Base-by-base conservation (phyloP, 92 coral and sea anemone species). In the Actinernus sp. region DNA sequence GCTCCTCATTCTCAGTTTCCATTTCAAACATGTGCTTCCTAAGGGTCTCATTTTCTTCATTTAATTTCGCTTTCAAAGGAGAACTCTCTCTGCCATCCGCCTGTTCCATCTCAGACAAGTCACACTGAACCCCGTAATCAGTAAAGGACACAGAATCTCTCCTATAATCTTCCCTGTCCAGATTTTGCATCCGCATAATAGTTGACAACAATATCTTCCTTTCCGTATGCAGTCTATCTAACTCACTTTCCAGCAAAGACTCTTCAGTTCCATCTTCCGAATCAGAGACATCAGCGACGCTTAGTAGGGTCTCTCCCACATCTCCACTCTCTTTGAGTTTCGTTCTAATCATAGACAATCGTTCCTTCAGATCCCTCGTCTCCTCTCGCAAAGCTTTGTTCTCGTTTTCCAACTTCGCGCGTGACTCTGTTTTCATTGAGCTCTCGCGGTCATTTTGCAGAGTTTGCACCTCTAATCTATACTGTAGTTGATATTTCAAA, bases 191-290 rank as follows among this genome's bases (percentile, higher is more conserved):
- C 63, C 73, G 71, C 76, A 74, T 61, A 18, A 90, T 71, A 7
- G 97, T 81, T 25, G 92, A 72, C 33, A 90, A 86, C n/a, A 90
- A 78, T 32, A 90, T 84, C 55, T 90, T 86, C 40, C 97, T 70
- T 49, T 90, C 97, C 51, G 49, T 86, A 45, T 85, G 65, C 16
- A 90, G 43, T 18, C 75, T 68, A 9, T 49, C 88, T 17, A 86
- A 69, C n/a, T 90, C 92, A 0, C 64, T 73, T 56, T 81, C 81
- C 11, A 45, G 10, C 5, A 17, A 45, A 44, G 73, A 51, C 23
- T 47, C 58, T 18, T 63, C 84, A 23, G 30, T 47, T 2, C 68
- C 65, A 11, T 28, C 83, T 2, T 73, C 74, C 2, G 68, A 65
- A 44, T 46, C 27, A 22, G 70, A 51, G 0, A 62, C 49, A 48